Base-by-base conservation (phyloP, 1,140 invertebrate species). In the Pseudomyrmex concolor region DNA sequence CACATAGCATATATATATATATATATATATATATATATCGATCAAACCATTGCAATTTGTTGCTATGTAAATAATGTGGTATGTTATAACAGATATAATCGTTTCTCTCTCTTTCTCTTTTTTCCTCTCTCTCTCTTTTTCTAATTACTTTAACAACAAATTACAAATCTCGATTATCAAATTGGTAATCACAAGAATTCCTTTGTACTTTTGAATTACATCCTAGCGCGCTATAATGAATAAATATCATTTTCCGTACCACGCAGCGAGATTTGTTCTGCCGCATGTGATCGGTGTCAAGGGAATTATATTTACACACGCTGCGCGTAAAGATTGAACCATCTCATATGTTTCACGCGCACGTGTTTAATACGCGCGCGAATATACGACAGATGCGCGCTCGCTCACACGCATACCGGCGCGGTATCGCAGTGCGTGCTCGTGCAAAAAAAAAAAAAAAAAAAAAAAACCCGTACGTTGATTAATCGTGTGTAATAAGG, bases 291-390 rank as follows among this genome's bases (percentile, higher is more conserved):
- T 84, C 62, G 76, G 54, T 67, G 76, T 80, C 83, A 48, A 68
- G 66, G 76, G 64, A 80, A 84, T 84, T 80, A 84, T 74, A 84
- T 84, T 84, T 84, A 84, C 66, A 55, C 76, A 43, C 74, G 51
- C 63, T 34, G 34, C 76, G 57, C 83, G 76, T 84, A 70, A 80
- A 83, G 85, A 71, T 84, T 71, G 67, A 55, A 25, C 73, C 78
- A 81, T 77, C 34, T 34, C 78, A 73, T 66, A 86, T 70, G 57
- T 70, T 60, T 12, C 19, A 66, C 66, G 66, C 76, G 54, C 76
- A 70, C 76, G 51, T 78, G 64, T 70, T 76, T 76, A 73, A 60
- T 76, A 34, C 34, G 73, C 74, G 82, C 83, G 80, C 84, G 76
- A 45, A 72, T 43, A 72, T 43, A 72, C 66, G 85, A 84, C 43